Evolutionary conservation across 2,888 invertebrate species (phyloP), one percentile per base, ranked within the genome.

Genomic region (Lepidochitona cinerea): DNA sequence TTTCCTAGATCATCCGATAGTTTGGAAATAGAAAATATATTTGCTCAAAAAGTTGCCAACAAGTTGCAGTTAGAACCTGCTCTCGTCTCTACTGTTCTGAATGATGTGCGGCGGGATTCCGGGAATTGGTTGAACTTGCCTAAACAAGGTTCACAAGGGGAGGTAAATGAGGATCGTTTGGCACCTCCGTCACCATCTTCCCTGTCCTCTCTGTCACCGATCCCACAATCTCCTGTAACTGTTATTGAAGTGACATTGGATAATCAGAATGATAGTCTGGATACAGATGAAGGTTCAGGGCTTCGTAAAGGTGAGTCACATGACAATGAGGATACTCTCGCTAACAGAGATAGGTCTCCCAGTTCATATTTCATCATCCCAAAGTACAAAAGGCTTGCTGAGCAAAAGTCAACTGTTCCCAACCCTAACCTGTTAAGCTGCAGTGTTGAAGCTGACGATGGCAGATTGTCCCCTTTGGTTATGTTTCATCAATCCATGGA

Each of bases 181-280:
- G 37, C 66, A 23, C 35, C 37, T 23, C 85, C 85, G 33, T 75
- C 79, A 7, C 79, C 83, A 1, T 76, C 80, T 68, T 86, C 85
- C 0, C 68, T 64, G 12, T 26, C 52, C 18, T 68, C 68, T 6
- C 33, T 37, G 18, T 80, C 79, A 4, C 77, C 77, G 2, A 54
- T 37, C 0, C 72, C 75, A 6, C 14, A 77, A 12, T 81, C 81
- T 0, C 89, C 89, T 7, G 76, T 89, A 1, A 88, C 89, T 9
- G 88, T 88, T 3, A 88, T 89, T 23, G 89, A 89, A 73, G 81
- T 85, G 0, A 5, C 68, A 64, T 72, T 89, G n/a, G 89, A 88
- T 76, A 89, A 87, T 75, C 85, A 84, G 72, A 83, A 83, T 70
- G 88, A 88, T 71, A 83, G 83, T 70, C 37, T 86, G 4, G 88